phyloP scores from a whole-genome alignment of 2,888 invertebrate species.

The Erebia aethiops region DNA sequence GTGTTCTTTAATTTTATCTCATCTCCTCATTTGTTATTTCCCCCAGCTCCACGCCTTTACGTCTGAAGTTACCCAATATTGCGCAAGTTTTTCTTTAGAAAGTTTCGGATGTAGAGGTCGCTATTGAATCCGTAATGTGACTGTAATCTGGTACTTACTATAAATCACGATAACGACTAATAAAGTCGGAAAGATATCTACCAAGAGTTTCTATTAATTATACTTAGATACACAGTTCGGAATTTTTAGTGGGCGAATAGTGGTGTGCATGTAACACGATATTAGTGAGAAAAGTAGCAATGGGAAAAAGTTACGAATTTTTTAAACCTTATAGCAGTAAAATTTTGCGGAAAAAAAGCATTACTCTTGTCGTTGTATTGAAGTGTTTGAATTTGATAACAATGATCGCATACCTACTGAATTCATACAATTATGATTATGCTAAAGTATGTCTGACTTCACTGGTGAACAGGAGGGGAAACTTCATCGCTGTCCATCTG shows the following conservation, averaged over 20 bases:
- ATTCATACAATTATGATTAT: too few relatives aligned
- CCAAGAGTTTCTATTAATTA: constrained; percentile 26
- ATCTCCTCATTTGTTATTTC: neutral
- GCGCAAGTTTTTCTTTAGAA: constrained; percentile 36
- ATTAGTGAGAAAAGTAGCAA: neutral
- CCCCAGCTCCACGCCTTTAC: neutral
- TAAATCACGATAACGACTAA: constrained; percentile 37
- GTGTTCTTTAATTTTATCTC: neutral
- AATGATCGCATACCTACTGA: too few relatives aligned
- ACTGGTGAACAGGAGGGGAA: too few relatives aligned
- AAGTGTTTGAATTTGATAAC: too few relatives aligned
- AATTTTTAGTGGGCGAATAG: constrained; percentile 19
- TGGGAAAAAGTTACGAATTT: neutral
- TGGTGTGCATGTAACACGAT: constrained; percentile 2
- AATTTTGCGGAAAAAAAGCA: too few relatives aligned
- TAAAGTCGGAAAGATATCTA: constrained; percentile 29
- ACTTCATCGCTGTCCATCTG: too few relatives aligned
- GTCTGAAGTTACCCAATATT: constrained; percentile 19
- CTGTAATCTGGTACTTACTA: constrained; percentile 26
- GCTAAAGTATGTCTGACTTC: too few relatives aligned
- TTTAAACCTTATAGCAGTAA: neutral
- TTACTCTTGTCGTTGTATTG: too few relatives aligned
- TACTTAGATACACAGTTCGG: constrained; percentile 13
- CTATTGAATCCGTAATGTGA: constrained; percentile 32
- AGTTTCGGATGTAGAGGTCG: constrained; percentile 25